Conservation (phyloP, 2,888 invertebrate species). For the Empis livida region DNA sequence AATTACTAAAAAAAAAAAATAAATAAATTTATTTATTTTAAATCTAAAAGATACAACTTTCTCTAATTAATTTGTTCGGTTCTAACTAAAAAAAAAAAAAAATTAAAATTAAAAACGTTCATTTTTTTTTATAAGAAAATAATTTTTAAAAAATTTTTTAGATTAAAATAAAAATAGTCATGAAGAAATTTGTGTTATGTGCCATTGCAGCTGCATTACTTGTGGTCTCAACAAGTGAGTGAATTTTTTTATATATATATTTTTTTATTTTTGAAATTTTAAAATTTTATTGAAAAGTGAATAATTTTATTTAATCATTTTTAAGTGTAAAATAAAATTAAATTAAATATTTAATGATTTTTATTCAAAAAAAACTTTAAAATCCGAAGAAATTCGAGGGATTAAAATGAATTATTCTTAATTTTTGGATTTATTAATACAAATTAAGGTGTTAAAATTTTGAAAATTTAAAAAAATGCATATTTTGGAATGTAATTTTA, state of each 20-base stretch:
- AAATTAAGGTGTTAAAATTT: no score
- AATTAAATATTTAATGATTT: no score
- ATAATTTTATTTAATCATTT: neutral
- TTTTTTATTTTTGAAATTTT: neutral
- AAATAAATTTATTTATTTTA: no score
- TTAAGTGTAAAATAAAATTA: neutral
- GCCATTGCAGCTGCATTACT: slow-evolving; percentile 29
- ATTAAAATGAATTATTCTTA: no score
- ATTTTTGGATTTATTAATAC: no score
- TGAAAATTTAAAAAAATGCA: no score
- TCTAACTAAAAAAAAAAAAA: slow-evolving; percentile 7
- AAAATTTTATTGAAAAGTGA: neutral
- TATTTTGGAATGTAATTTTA: no score
- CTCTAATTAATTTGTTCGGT: neutral
- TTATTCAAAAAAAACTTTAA: no score
- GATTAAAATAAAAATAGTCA: slow-evolving; percentile 15
- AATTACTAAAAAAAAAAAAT: no score
- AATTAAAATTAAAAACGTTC: no score
- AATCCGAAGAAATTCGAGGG: no score
- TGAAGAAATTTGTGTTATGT: slow-evolving; percentile 32
- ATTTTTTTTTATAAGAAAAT: slow-evolving; percentile 8
- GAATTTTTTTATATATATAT: slow-evolving; percentile 7
- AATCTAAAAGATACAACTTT: no score
- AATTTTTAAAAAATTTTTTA: slow-evolving; percentile 7
- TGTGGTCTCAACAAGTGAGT: slow-evolving; percentile 33